Evolutionary conservation across 2,888 invertebrate species (phyloP).

Genomic region (Andrena minutula): DNA sequence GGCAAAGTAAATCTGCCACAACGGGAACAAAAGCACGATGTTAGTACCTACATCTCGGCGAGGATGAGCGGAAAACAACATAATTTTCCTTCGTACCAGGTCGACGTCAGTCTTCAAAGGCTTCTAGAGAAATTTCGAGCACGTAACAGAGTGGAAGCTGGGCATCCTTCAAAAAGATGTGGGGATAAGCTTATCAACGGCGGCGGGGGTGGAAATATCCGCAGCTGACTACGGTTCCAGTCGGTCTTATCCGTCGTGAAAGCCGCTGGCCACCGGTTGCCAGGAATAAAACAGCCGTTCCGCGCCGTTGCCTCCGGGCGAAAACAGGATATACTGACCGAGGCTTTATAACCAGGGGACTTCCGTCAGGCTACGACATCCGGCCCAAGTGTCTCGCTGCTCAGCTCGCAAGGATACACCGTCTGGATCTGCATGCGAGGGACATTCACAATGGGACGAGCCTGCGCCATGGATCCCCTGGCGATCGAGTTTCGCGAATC

Average conservation of each 20-base stretch:
- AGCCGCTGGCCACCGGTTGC: constrained; percentile 25
- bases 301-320: neutral
- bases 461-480: neutral
- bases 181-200: constrained; percentile 30
- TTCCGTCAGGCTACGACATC: constrained; percentile 27
- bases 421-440: neutral
- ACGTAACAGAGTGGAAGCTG: constrained; percentile 4
- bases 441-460: neutral
- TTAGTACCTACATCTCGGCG: too few relatives aligned
- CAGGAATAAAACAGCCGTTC: constrained; percentile 42
- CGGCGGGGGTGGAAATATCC: constrained; percentile 24
- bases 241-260: constrained; percentile 26
- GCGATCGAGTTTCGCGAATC: constrained; percentile 5
- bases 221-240: constrained; percentile 19
- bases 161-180: constrained; percentile 6
- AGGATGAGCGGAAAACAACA: neutral
- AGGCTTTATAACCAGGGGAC: constrained; percentile 28
- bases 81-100: neutral
- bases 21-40: too few relatives aligned
- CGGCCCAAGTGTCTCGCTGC: neutral
- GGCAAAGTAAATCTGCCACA: too few relatives aligned
- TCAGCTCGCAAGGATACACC: neutral
- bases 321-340: constrained; percentile 33
- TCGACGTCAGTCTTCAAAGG: neutral
- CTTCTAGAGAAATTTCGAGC: neutral